phyloP scores from a whole-genome alignment of 2,113 vertebrate species.

The Misgurnus mizolepis region DNA sequence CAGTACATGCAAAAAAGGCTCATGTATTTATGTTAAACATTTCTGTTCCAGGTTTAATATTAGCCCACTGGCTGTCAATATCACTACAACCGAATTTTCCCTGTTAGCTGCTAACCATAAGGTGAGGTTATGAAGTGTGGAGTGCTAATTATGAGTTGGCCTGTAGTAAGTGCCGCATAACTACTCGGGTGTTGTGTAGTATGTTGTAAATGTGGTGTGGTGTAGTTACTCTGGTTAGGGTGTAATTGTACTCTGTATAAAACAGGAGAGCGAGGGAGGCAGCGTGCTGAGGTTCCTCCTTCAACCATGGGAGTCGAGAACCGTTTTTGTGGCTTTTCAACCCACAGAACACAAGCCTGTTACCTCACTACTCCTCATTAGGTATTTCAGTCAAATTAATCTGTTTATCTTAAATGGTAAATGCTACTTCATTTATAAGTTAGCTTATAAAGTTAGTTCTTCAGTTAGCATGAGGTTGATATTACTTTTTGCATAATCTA shows the following conservation, averaged over 20 bases:
- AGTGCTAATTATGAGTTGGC: neutral
- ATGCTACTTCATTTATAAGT: neutral
- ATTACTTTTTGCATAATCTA: too few species aligned
- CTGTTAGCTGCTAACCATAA: conserved; percentile 69
- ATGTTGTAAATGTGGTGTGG: neutral
- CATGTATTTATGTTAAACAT: neutral
- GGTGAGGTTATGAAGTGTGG: conserved; percentile 57
- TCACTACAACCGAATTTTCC: conserved; percentile 88
- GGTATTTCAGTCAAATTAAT: conserved; percentile 14
- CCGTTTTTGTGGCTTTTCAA: conserved; percentile 84
- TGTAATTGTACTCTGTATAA: neutral
- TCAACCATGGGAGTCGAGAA: conserved; percentile 84
- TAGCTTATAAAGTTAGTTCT: neutral
- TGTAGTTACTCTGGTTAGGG: conserved; percentile 41
- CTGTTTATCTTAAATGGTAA: neutral
- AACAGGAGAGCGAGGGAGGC: conserved; percentile 47
- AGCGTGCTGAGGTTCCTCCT: conserved; percentile 76
- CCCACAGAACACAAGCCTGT: conserved; percentile 87
- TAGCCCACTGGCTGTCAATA: conserved; percentile 83
- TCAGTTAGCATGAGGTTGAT: neutral
- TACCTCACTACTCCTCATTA: conserved; percentile 79
- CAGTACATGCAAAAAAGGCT: neutral
- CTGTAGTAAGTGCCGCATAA: neutral
- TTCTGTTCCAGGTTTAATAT: conserved; percentile 84
- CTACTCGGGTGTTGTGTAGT: neutral